Evolutionary conservation across 2,888 invertebrate genomes (phyloP).

Genomic region (Mongoloraphidia duomilia): DNA sequence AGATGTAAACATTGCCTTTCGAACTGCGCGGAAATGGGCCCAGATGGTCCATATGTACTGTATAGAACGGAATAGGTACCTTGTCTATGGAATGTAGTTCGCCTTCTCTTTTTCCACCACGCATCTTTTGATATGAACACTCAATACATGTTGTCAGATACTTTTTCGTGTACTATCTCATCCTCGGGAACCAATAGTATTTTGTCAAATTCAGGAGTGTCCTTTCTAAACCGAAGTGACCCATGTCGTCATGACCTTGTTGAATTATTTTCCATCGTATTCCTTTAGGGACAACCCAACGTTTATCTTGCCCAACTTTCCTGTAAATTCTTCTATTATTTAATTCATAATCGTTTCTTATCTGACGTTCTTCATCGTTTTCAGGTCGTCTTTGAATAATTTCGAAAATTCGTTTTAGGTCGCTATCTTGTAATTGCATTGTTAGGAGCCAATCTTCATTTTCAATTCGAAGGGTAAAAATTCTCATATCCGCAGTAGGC

Average conservation of each 20-base stretch:
- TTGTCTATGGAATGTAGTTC: slow-evolving; percentile 12
- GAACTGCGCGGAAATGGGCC: slow-evolving; percentile 11
- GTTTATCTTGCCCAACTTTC: not conserved
- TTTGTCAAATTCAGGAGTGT: slow-evolving; percentile 6
- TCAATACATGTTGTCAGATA: slow-evolving; percentile 9
- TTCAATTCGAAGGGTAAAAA: not conserved
- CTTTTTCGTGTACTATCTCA: slow-evolving; percentile 7
- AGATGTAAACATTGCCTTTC: slow-evolving; percentile 6
- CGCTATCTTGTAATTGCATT: not conserved
- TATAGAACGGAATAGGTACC: slow-evolving; percentile 9
- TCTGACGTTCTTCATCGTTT: not conserved
- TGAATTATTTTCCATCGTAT: slow-evolving; percentile 7
- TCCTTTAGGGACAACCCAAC: slow-evolving; percentile 7
- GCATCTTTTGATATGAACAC: slow-evolving; percentile 6
- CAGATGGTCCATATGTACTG: slow-evolving; percentile 14
- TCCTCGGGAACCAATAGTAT: slow-evolving; percentile 13
- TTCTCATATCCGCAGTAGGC: slow-evolving; percentile 4
- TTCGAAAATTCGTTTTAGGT: not conserved
- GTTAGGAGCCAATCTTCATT: not conserved
- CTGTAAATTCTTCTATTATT: no score
- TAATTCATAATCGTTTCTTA: no score
- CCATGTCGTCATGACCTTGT: slow-evolving; percentile 9
- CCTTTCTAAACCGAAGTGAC: slow-evolving; percentile 10
- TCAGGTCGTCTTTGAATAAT: not conserved
- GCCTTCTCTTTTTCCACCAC: no score